Percentiles rank a stretch among this genome's conserved stretches.
Conservation (phyloP, 2,888 invertebrate species). For the Acanthococcus lagerstroemiae region DNA sequence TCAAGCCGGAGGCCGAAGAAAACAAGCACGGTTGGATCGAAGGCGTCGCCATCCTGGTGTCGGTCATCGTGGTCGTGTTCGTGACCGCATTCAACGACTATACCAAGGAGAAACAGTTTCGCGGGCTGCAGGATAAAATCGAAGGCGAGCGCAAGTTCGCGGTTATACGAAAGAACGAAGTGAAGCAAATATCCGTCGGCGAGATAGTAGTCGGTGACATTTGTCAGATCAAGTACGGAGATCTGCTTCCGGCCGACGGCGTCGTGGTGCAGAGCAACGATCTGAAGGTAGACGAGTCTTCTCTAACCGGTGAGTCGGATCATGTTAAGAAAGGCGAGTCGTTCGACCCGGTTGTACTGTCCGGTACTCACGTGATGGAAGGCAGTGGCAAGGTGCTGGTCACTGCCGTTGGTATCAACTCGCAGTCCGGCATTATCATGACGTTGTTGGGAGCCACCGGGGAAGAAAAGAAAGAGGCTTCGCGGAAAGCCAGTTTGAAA, state of each 20-base stretch:
- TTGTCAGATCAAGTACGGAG: slow-evolving; percentile 49
- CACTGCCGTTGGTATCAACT: slow-evolving; percentile 55
- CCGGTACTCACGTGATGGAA: slow-evolving; percentile 59
- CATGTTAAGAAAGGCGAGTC: slow-evolving; percentile 53
- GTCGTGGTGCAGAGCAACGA: slow-evolving; percentile 55
- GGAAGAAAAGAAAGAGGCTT: slow-evolving; percentile 35
- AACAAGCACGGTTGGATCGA: slow-evolving; percentile 56
- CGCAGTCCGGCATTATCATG: slow-evolving; percentile 59
- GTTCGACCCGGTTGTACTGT: slow-evolving; percentile 47
- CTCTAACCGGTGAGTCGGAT: slow-evolving; percentile 59
- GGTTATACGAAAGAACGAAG: slow-evolving; percentile 49
- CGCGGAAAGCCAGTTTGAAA: slow-evolving; percentile 21
- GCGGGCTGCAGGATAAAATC: slow-evolving; percentile 52
- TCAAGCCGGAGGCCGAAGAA: slow-evolving; percentile 42
- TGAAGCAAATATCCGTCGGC: slow-evolving; percentile 48
- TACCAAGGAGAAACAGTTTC: slow-evolving; percentile 56
- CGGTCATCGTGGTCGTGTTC: slow-evolving; percentile 54
- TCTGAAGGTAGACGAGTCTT: slow-evolving; percentile 55
- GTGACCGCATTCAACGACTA: slow-evolving; percentile 59
- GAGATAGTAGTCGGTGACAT: slow-evolving; percentile 56
- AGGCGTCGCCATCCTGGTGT: slow-evolving; percentile 53
- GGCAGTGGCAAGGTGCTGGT: slow-evolving; percentile 56
- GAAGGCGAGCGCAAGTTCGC: slow-evolving; percentile 54
- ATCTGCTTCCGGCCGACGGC: slow-evolving; percentile 56
- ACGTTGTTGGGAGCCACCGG: slow-evolving; percentile 51